Evolutionary conservation across 2,888 invertebrate genomes (phyloP).

Genomic region (Synanthedon tipuliformis): DNA sequence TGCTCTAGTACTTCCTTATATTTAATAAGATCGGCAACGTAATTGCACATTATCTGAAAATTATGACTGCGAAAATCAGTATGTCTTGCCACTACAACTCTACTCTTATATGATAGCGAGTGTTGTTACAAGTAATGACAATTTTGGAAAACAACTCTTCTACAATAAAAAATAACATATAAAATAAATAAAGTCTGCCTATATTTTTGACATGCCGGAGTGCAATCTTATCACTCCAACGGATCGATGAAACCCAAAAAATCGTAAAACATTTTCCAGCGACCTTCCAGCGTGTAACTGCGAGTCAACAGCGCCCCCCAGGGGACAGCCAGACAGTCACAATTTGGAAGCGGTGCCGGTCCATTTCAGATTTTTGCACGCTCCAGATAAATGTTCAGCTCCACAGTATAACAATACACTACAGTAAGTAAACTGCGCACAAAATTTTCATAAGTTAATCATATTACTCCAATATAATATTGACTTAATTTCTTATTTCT

Average conservation of each 20-base stretch:
- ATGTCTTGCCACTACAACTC: background rate
- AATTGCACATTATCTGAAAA: background rate
- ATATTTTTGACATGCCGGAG: no score
- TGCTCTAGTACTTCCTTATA: background rate
- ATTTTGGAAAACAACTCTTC: no score
- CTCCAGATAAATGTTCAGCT: constrained; percentile 15
- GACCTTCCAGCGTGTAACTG: constrained; percentile 1
- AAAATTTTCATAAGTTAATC: no score
- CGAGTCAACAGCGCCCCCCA: constrained; percentile 8
- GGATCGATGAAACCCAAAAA: background rate
- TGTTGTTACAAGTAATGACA: no score
- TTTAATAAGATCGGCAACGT: background rate
- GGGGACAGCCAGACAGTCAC: constrained; percentile 15
- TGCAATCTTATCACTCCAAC: background rate
- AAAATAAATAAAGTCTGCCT: no score
- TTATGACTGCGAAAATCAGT: background rate
- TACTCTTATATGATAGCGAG: no score
- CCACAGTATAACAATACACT: background rate
- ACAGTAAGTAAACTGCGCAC: background rate
- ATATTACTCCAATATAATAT: no score
- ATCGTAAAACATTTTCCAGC: background rate
- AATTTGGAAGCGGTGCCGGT: constrained; percentile 24
- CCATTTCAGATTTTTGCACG: constrained; percentile 27
- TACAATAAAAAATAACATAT: no score
- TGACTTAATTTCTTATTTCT: no score